phyloP scores from a whole-genome alignment of 1,140 invertebrate genomes.

The Acromyrmex heyeri region DNA sequence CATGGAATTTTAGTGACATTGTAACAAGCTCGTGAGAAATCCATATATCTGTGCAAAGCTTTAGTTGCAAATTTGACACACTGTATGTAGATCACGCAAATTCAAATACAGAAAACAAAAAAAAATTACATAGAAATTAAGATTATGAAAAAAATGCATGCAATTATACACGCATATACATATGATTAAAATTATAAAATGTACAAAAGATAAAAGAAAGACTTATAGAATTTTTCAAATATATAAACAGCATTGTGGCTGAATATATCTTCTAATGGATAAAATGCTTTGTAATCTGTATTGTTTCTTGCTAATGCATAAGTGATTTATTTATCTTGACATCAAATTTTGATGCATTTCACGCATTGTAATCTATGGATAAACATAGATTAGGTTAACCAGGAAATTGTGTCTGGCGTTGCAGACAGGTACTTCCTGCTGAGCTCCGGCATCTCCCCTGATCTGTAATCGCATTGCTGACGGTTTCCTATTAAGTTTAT shows the following conservation, averaged over 20 bases:
- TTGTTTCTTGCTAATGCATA: background rate
- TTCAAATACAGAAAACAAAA: background rate
- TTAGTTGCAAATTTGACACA: background rate
- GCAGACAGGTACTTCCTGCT: slow-evolving; percentile 75
- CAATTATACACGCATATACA: background rate
- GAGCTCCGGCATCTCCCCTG: slow-evolving; percentile 65
- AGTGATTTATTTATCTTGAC: slow-evolving; percentile 38
- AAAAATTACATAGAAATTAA: background rate
- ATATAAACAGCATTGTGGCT: too few relatives aligned
- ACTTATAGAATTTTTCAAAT: background rate
- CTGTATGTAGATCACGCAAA: background rate
- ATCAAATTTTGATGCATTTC: slow-evolving; percentile 53
- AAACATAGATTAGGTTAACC: slow-evolving; percentile 69
- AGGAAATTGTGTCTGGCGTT: slow-evolving; percentile 78
- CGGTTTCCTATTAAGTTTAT: slow-evolving; percentile 75
- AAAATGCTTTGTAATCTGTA: background rate
- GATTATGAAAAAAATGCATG: background rate
- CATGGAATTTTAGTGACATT: slow-evolving; percentile 27
- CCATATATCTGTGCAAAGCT: slow-evolving; percentile 3
- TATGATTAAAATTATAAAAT: slow-evolving; percentile 1
- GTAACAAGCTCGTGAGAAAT: slow-evolving; percentile 35
- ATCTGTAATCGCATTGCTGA: slow-evolving; percentile 75
- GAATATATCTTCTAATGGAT: background rate
- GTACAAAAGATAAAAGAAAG: background rate
- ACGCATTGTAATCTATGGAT: slow-evolving; percentile 58